phyloP scores from a whole-genome alignment of 1,140 invertebrate species.

The Pseudomyrmex dendroicus region DNA sequence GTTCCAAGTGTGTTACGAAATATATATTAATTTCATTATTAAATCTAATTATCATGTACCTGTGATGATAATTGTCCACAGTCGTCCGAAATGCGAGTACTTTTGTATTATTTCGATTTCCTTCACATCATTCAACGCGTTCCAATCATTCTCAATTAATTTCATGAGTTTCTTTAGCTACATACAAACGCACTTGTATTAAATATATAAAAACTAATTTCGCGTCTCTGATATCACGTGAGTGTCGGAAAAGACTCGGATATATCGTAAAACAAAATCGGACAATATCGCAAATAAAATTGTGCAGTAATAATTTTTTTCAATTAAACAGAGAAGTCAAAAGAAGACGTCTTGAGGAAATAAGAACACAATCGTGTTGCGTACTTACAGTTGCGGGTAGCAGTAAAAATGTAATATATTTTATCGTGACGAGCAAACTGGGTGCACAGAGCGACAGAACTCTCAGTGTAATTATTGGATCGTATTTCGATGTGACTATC shows the following conservation, averaged over 20 bases:
- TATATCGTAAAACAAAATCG: too few species aligned
- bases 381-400: not conserved
- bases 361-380: not conserved
- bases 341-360: not conserved
- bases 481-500: not conserved
- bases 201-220: not conserved
- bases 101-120: conserved; percentile 4
- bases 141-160: conserved; percentile 18
- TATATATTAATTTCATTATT: too few species aligned
- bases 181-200: not conserved
- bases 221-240: too few species aligned
- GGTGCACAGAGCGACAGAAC: not conserved
- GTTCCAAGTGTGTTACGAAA: too few species aligned
- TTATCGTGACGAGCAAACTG: not conserved
- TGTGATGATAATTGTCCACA: not conserved
- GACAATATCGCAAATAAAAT: not conserved
- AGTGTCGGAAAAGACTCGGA: too few species aligned
- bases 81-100: not conserved
- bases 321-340: too few species aligned
- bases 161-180: conserved; percentile 14
- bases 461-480: not conserved
- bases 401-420: conserved; percentile 3
- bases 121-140: not conserved
- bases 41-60: not conserved
- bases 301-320: not conserved